A percentile compares a stretch with the other conserved stretches of the same genome.
Conservation (phyloP, 2,888 invertebrate species). For the Andrena marginata region DNA sequence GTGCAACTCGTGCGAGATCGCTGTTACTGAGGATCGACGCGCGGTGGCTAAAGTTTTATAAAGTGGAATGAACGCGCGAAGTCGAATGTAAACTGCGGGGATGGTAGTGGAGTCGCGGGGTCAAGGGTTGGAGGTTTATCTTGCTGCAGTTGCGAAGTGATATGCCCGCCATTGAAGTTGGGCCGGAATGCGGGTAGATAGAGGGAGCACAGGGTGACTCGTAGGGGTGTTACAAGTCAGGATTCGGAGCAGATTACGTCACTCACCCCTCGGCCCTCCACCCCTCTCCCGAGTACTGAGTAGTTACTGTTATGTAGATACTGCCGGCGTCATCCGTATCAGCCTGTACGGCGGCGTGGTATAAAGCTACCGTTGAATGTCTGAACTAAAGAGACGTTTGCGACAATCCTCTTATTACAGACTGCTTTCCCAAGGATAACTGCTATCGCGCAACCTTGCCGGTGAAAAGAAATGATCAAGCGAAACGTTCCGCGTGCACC, state of each 20-base stretch:
- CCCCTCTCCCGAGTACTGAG: slow-evolving; percentile 24
- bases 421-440: not conserved
- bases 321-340: slow-evolving; percentile 49
- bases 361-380: not conserved
- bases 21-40: slow-evolving; percentile 48
- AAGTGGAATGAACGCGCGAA: slow-evolving; percentile 74
- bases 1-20: slow-evolving; percentile 46
- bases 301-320: slow-evolving; percentile 50
- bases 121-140: slow-evolving; percentile 76
- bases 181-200: slow-evolving; percentile 68
- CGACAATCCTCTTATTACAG: not conserved
- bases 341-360: slow-evolving; percentile 27
- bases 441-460: not conserved
- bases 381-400: not conserved
- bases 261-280: slow-evolving; percentile 49
- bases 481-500: not conserved
- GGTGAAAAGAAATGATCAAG: not conserved
- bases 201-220: slow-evolving; percentile 62
- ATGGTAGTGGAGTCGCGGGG: slow-evolving; percentile 66
- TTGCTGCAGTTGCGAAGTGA: slow-evolving; percentile 74
- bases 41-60: slow-evolving; percentile 72
- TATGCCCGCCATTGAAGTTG: slow-evolving; percentile 73
- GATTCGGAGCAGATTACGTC: slow-evolving; percentile 75
- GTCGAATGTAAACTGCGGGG: slow-evolving; percentile 69
- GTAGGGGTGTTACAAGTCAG: slow-evolving; percentile 70